These are phyloP conservation scores for Sebastes minor DNA, from an alignment of 2,797 vertebrate genomes.

Conservation along the genomic window DNA sequence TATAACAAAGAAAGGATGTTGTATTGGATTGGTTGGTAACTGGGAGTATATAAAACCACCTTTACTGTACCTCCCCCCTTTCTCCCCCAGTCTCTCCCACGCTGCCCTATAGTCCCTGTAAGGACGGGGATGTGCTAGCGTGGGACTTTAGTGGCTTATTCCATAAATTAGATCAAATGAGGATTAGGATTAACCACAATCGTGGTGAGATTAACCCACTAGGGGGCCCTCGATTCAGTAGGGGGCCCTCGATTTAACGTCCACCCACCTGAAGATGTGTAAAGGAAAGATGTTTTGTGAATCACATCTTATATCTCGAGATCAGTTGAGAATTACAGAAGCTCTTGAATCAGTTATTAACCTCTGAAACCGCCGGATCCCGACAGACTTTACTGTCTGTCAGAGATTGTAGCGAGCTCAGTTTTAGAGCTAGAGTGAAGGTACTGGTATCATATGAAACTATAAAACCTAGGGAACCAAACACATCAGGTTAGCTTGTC, in stretches of 20 bases:
- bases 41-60: neutral
- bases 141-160: constrained; percentile 56
- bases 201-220: constrained; percentile 25
- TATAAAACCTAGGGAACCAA: no score
- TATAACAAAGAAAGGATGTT: neutral
- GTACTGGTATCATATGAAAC: no score
- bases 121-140: constrained; percentile 45
- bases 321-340: neutral
- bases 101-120: neutral
- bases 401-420: rapidly evolving
- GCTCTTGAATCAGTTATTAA: no score
- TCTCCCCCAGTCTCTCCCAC: neutral
- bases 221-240: neutral
- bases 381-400: no score
- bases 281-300: neutral
- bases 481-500: rapidly evolving
- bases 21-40: neutral
- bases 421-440: no score
- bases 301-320: neutral
- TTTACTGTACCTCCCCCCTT: neutral
- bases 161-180: constrained; percentile 59
- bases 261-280: neutral
- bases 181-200: constrained; percentile 70
- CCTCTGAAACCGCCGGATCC: no score
- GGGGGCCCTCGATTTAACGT: neutral